These are phyloP conservation scores for Eulemur macaco DNA, from an alignment of 2,113 vertebrate species.

Conservation along the genomic window DNA sequence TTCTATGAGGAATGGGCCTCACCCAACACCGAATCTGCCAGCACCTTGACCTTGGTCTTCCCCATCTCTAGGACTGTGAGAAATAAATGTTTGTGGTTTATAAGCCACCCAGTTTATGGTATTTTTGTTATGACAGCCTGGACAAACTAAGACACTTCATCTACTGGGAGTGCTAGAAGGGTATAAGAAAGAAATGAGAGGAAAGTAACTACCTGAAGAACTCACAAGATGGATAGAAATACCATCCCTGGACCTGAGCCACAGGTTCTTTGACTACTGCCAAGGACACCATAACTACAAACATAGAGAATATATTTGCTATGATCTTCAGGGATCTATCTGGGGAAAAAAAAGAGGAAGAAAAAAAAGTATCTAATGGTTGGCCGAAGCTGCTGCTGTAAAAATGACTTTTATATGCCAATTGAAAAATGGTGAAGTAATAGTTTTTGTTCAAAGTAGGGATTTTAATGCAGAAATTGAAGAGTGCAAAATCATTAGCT, in stretches of 20 bases:
- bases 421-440: slow-evolving; percentile 94
- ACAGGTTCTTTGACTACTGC: neutral
- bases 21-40: neutral
- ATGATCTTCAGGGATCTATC: neutral
- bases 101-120: neutral
- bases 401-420: slow-evolving; percentile 96
- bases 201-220: neutral
- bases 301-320: neutral
- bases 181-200: neutral
- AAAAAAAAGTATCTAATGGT: slow-evolving; percentile 94
- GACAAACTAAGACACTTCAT: neutral
- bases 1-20: neutral
- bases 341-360: slow-evolving; percentile 69
- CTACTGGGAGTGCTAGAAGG: neutral
- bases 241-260: neutral
- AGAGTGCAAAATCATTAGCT: slow-evolving; percentile 95
- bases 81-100: neutral
- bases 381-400: slow-evolving; percentile 91
- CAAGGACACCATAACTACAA: neutral
- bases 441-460: slow-evolving; percentile 95
- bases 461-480: slow-evolving; percentile 95
- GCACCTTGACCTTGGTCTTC: neutral
- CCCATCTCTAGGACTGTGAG: too few relatives aligned
- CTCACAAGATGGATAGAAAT: neutral
- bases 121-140: neutral